Base-by-base conservation (phyloP, 1,140 invertebrate genomes). In the Zophobas atratus region DNA sequence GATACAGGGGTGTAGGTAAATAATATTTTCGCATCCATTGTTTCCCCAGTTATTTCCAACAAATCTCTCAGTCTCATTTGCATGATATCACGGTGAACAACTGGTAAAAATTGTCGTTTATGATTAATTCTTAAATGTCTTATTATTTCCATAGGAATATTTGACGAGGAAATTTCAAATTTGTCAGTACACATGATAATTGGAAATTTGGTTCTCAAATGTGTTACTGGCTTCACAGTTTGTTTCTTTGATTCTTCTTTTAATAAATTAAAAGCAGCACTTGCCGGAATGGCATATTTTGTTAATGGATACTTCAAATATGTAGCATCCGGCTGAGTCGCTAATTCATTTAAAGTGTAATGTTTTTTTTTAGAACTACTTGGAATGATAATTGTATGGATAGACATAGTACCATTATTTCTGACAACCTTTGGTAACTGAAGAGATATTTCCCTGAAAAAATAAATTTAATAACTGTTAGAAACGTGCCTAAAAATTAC, bases 81-180 rank as follows among this genome's bases (percentile, higher is more conserved):
- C 0, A 98, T 87, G 80, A 94, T 92, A 87, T 98, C 95, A 78
- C 95, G 92, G 79, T 93, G 92, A 0, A 97, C 84, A 78, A 98
- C 92, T 34, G 97, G 97, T 78, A 97, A 88, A 84, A 96, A 97
- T 85, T 92, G 91, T 34, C 88, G 88, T 51, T 91, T 89, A 41
- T 88, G 87, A 79, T 92, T 89, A 20, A 94, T 84, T 79, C 92
- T 93, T 82, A 81, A 87, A 87, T 89, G 79, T 34, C 85, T 84
- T 0, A 87, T 81, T 51, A 94, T 84, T 84, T 95, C 93, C 1
- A 88, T 81, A 8, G 93, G 93, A 77, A 86, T 80, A 39, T 82
- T 79, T 8, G 75, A 67, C 53, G 84, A 79, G 6, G 84, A 83
- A 56, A 86, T 81, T 41, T 82, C 77, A 33, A 86, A 71, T 67